phyloP scores from a whole-genome alignment of 2,888 invertebrate genomes.

The Drosophila nigricruria region DNA sequence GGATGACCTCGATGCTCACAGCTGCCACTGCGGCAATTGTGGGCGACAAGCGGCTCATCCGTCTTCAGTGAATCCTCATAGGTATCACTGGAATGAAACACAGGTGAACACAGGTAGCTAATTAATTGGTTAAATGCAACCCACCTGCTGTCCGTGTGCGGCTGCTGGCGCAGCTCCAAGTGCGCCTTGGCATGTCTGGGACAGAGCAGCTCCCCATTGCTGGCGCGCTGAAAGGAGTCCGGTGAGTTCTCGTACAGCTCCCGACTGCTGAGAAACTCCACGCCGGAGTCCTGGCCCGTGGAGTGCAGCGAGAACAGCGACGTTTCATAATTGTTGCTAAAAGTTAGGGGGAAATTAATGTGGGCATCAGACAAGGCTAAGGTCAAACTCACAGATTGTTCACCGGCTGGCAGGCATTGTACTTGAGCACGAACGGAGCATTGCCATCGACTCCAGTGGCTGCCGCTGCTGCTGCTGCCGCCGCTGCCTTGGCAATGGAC shows the following conservation, averaged over 20 bases:
- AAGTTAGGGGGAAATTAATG: background rate
- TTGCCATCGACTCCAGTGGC: constrained; percentile 42
- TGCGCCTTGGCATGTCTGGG: constrained; percentile 82
- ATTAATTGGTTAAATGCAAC: constrained; percentile 1
- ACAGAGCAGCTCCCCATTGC: constrained; percentile 72
- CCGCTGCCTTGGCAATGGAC: constrained; percentile 82
- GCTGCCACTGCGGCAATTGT: constrained; percentile 71
- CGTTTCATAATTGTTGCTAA: constrained; percentile 87
- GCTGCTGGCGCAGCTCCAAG: constrained; percentile 66
- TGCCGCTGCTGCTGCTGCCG: constrained; percentile 49
- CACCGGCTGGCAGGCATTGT: constrained; percentile 82
- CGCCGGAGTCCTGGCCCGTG: constrained; percentile 93
- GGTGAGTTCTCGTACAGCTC: constrained; percentile 83
- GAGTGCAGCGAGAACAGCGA: constrained; percentile 93
- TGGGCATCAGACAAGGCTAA: background rate
- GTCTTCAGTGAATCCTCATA: constrained; percentile 92
- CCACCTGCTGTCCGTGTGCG: constrained; percentile 83
- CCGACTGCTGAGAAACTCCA: constrained; percentile 86
- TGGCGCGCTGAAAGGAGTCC: constrained; percentile 77
- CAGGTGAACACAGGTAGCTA: no score
- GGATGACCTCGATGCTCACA: constrained; percentile 75
- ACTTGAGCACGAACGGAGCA: constrained; percentile 83
- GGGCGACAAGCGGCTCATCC: constrained; percentile 76
- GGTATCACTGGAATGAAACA: constrained; percentile 87
- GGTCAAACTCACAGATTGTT: constrained; percentile 77